Conservation (phyloP, 2,888 invertebrate genomes). For the Eremobia ochroleuca region DNA sequence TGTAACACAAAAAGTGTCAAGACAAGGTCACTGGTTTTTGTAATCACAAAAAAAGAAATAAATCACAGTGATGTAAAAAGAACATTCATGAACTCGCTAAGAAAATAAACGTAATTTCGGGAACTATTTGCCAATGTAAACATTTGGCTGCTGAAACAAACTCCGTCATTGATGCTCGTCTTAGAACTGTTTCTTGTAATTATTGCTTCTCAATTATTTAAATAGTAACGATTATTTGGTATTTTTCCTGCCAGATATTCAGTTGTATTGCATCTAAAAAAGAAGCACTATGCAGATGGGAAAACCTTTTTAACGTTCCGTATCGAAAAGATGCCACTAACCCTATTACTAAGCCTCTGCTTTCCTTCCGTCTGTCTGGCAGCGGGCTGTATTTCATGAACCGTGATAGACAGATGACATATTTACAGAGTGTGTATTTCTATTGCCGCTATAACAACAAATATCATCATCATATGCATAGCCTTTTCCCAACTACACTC, state of each 20-base stretch:
- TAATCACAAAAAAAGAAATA: slow-evolving; percentile 29
- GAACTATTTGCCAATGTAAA: slow-evolving; percentile 39
- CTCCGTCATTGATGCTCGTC: slow-evolving; percentile 36
- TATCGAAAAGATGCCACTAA: no score
- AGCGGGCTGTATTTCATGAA: no score
- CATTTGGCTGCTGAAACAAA: slow-evolving; percentile 24
- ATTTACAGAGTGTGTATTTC: no score
- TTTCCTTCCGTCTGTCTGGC: no score
- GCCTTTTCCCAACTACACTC: no score
- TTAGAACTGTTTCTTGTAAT: slow-evolving; percentile 27
- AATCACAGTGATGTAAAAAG: slow-evolving; percentile 41
- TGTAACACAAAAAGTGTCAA: slow-evolving; percentile 28
- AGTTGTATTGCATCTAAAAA: background rate
- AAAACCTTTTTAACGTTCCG: no score
- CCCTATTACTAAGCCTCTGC: no score
- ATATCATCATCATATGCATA: no score
- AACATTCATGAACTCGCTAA: slow-evolving; percentile 47
- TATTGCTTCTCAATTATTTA: slow-evolving; percentile 28
- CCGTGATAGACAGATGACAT: no score
- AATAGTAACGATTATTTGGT: slow-evolving; percentile 29
- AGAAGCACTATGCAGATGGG: background rate
- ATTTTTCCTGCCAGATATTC: slow-evolving; percentile 21
- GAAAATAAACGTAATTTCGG: slow-evolving; percentile 50
- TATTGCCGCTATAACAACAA: no score
- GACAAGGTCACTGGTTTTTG: slow-evolving; percentile 33